These are phyloP conservation scores for Cecropterus lyciades DNA, from an alignment of 1,140 invertebrate genomes.

Conservation along the genomic window DNA sequence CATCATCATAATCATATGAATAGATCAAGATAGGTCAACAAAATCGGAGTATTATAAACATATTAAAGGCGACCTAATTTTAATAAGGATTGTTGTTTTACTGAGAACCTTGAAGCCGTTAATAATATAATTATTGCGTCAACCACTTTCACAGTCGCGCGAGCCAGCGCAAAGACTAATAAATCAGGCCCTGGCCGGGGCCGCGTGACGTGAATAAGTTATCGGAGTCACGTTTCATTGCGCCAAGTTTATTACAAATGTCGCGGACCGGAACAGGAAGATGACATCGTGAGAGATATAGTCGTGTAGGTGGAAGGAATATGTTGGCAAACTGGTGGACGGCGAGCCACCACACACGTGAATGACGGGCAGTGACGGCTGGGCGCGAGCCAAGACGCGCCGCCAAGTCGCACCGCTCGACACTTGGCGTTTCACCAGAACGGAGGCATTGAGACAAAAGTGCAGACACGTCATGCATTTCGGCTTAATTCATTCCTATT, in stretches of 20 bases:
- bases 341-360: slow-evolving; percentile 48
- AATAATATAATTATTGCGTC: slow-evolving; percentile 49
- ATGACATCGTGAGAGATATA: slow-evolving; percentile 46
- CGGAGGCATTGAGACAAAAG: slow-evolving; percentile 61
- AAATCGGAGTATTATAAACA: neutral
- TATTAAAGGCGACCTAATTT: slow-evolving; percentile 3
- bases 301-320: slow-evolving; percentile 47
- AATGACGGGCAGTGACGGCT: slow-evolving; percentile 64
- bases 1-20: too few species aligned
- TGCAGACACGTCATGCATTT: slow-evolving; percentile 37
- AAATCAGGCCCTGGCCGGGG: slow-evolving; percentile 37
- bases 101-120: slow-evolving; percentile 40
- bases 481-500: slow-evolving; percentile 37
- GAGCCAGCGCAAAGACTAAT: slow-evolving; percentile 34
- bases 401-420: slow-evolving; percentile 44
- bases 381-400: slow-evolving; percentile 45
- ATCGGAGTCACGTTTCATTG: slow-evolving; percentile 45
- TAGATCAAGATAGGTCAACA: neutral
- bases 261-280: slow-evolving; percentile 64
- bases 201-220: slow-evolving; percentile 44
- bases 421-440: slow-evolving; percentile 65
- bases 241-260: slow-evolving; percentile 46
- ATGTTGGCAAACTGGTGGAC: slow-evolving; percentile 45
- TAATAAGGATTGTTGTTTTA: slow-evolving; percentile 14
- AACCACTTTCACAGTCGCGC: slow-evolving; percentile 52